Evolutionary conservation across 2,888 invertebrate species (phyloP).

Genomic region (Stegana nigrithorax): DNA sequence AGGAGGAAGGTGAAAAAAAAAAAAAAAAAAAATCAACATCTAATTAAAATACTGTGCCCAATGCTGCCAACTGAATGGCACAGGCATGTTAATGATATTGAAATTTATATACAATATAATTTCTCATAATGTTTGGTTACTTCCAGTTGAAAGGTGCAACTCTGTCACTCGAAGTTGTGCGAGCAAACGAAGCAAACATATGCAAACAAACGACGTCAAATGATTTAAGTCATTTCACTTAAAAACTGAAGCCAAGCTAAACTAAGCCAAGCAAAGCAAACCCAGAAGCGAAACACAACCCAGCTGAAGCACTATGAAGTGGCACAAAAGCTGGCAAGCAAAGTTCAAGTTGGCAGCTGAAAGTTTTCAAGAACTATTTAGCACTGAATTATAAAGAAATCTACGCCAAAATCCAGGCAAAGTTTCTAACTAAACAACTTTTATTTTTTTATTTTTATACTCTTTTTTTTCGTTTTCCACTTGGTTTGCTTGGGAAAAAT

Average conservation of each 20-base stretch:
- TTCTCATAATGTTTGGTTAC: neutral
- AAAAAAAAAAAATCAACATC: neutral
- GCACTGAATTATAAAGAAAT: constrained; percentile 12
- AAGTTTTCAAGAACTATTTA: constrained; percentile 18
- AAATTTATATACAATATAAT: too few relatives aligned
- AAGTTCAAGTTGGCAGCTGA: constrained; percentile 6
- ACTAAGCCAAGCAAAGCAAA: neutral
- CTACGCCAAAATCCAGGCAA: neutral
- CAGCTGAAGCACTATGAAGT: neutral
- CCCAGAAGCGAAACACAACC: neutral
- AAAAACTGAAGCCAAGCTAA: constrained; percentile 5
- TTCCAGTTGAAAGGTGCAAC: neutral
- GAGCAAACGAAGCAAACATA: neutral
- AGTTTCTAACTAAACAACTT: constrained; percentile 6
- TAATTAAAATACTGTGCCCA: neutral
- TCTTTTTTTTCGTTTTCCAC: neutral
- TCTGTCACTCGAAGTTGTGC: neutral
- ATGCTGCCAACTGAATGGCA: neutral
- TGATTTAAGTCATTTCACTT: constrained; percentile 6
- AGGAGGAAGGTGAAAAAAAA: neutral
- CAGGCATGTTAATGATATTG: too few relatives aligned
- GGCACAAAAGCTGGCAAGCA: neutral
- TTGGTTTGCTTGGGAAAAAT: neutral
- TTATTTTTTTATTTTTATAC: neutral
- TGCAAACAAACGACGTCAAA: too few relatives aligned